phyloP scores from a whole-genome alignment of 2,113 vertebrate species.

The Illadopsis cleaveri region DNA sequence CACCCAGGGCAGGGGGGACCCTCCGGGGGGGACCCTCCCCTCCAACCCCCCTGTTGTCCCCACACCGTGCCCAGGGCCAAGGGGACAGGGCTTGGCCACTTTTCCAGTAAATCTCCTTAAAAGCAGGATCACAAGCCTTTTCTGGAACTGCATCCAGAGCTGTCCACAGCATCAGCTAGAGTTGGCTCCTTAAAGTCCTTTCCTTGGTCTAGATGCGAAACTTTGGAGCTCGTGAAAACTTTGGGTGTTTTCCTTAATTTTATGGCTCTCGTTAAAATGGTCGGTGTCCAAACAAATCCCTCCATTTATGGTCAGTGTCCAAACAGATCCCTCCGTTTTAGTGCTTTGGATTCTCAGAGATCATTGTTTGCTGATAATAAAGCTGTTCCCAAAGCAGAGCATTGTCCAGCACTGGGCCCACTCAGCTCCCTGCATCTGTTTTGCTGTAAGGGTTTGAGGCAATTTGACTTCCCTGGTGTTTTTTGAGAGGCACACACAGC shows the following conservation, averaged over 20 bases:
- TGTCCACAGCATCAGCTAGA: background rate
- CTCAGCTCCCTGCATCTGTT: background rate
- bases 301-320: background rate
- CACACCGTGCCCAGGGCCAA: fast-evolving
- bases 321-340: background rate
- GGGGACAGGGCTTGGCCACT: background rate
- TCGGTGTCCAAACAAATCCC: background rate
- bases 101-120: background rate
- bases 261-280: background rate
- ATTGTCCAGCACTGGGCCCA: background rate
- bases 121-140: background rate
- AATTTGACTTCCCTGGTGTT: background rate
- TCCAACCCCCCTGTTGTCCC: fast-evolving
- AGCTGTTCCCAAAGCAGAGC: background rate
- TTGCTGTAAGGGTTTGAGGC: background rate
- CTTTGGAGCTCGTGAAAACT: background rate
- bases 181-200: background rate
- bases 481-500: background rate
- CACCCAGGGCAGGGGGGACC: fast-evolving
- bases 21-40: background rate
- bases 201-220: background rate
- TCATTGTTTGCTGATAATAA: background rate
- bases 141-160: background rate
- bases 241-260: background rate
- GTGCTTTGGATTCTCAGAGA: background rate